Evolutionary conservation across 2,113 vertebrate genomes (phyloP).

Genomic region (Ciconia boyciana): DNA sequence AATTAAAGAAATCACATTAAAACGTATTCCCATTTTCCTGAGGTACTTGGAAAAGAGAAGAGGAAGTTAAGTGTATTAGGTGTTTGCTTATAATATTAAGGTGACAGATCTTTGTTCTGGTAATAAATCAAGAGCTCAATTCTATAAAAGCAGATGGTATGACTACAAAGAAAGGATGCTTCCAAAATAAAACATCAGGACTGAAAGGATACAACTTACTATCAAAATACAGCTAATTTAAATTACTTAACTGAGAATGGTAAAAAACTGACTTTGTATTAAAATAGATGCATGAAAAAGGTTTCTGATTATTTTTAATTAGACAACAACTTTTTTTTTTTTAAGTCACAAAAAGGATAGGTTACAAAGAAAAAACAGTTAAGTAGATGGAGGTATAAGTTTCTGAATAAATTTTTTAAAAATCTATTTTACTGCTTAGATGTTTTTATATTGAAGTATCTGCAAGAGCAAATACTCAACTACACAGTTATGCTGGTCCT

Average conservation of each 20-base stretch:
- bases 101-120: background rate
- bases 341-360: background rate
- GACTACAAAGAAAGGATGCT: background rate
- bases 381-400: background rate
- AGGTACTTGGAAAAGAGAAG: background rate
- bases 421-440: background rate
- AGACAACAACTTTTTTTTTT: background rate
- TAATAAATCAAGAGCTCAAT: background rate
- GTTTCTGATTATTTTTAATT: background rate
- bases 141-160: background rate
- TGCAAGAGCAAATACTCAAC: background rate
- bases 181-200: conserved; percentile 1
- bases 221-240: background rate
- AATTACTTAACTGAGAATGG: background rate
- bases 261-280: background rate
- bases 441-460: background rate
- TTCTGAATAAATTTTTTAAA: background rate
- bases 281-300: background rate
- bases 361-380: background rate
- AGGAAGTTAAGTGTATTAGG: background rate
- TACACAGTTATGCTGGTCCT: background rate
- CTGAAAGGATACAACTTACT: background rate
- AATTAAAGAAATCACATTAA: background rate
- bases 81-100: background rate
- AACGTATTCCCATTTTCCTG: background rate